phyloP scores from a whole-genome alignment of 2,113 vertebrate species.

The Pycnonotus jocosus region DNA sequence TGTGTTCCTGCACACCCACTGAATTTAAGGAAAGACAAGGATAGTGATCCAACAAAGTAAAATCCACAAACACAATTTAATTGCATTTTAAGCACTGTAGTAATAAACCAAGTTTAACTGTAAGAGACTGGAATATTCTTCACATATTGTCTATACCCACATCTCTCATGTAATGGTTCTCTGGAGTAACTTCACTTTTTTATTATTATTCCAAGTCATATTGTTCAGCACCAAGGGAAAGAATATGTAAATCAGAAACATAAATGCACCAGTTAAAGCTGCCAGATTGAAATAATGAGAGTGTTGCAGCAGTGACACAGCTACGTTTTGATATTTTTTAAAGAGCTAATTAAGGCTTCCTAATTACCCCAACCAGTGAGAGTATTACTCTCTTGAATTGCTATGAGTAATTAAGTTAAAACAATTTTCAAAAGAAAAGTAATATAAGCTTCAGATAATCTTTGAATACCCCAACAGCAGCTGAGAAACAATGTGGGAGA shows the following conservation, averaged over 20 bases:
- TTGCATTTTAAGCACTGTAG: conserved; percentile 20
- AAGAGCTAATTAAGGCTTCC: conserved; percentile 64
- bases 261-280: conserved; percentile 51
- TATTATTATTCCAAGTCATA: conserved; percentile 59
- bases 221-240: conserved; percentile 37
- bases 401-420: conserved; percentile 64
- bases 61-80: background rate
- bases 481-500: background rate
- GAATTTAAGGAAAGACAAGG: conserved; percentile 13
- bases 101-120: conserved; percentile 28
- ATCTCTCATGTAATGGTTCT: conserved; percentile 20
- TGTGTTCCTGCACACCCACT: background rate
- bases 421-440: conserved; percentile 23
- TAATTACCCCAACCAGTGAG: conserved; percentile 59
- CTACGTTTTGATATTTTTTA: conserved; percentile 37
- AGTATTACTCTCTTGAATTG: conserved; percentile 38
- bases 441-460: background rate
- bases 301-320: conserved; percentile 43
- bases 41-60: background rate
- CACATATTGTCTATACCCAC: background rate
- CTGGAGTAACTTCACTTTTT: conserved; percentile 42
- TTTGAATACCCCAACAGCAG: background rate
- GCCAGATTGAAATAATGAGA: conserved; percentile 65
- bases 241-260: conserved; percentile 67
- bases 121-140: background rate